phyloP scores from a whole-genome alignment of 2,113 vertebrate genomes.

The Rhynchopsitta pachyrhyncha region DNA sequence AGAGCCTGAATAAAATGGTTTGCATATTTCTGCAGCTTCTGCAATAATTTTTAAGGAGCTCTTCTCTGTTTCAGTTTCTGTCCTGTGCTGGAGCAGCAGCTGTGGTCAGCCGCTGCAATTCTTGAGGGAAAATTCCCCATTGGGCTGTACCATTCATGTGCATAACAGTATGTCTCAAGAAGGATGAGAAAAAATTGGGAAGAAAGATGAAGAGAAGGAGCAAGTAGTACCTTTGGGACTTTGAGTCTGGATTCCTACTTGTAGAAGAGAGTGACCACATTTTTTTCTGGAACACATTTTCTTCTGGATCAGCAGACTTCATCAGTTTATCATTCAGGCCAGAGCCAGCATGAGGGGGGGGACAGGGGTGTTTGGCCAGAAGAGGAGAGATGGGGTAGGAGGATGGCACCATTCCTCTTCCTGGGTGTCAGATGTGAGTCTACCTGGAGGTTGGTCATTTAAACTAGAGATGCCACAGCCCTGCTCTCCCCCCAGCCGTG shows the following conservation, averaged over 20 bases:
- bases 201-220: not conserved
- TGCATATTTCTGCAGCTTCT: not conserved
- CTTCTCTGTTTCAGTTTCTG: not conserved
- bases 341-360: not conserved
- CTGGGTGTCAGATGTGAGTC: not conserved
- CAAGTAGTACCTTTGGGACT: not conserved
- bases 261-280: not conserved
- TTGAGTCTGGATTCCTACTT: not conserved
- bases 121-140: not conserved
- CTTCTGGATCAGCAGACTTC: not conserved
- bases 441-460: not conserved
- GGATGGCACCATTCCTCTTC: not conserved
- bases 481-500: not conserved
- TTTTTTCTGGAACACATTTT: not conserved
- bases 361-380: not conserved
- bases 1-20: not conserved
- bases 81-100: not conserved
- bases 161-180: not conserved
- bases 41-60: not conserved
- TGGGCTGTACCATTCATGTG: not conserved
- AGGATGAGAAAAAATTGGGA: not conserved
- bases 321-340: accelerated
- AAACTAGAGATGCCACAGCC: not conserved
- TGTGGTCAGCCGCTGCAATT: not conserved
- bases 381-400: not conserved